Conservation (phyloP, 1,140 invertebrate species). For the Bathynomus jamesi region DNA sequence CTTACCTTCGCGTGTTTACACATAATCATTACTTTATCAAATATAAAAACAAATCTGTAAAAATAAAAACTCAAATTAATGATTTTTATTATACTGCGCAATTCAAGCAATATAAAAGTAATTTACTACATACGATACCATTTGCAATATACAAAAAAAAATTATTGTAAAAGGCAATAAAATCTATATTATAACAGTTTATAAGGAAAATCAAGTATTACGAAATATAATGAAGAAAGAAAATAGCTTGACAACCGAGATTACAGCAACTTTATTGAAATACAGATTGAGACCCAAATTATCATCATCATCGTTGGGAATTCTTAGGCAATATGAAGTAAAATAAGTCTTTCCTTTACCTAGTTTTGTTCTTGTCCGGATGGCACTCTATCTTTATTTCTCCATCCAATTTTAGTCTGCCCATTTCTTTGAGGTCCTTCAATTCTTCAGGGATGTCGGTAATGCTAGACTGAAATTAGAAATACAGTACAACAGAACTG, state of each 20-base stretch:
- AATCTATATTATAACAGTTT: too few relatives aligned
- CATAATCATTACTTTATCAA: conserved; percentile 91
- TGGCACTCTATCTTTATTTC: conserved; percentile 88
- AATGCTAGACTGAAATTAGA: conserved; percentile 29
- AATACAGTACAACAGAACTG: too few relatives aligned
- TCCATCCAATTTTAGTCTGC: conserved; percentile 80
- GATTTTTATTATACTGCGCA: too few relatives aligned
- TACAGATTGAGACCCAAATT: background rate
- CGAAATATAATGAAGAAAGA: too few relatives aligned
- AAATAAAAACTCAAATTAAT: too few relatives aligned
- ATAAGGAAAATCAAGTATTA: too few relatives aligned
- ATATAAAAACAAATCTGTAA: conserved; percentile 85
- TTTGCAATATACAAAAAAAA: too few relatives aligned
- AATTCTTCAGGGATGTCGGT: conserved; percentile 53
- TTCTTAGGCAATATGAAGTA: background rate
- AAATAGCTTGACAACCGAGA: background rate
- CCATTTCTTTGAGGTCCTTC: conserved; percentile 73
- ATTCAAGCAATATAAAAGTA: conserved; percentile 11
- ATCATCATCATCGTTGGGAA: conserved; percentile 5
- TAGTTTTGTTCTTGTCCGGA: conserved; percentile 72
- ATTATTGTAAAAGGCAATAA: conserved; percentile 35
- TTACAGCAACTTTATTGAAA: background rate
- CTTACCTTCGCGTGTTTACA: conserved; percentile 78
- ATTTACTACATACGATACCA: too few relatives aligned
- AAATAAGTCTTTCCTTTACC: conserved; percentile 47